Conservation (phyloP, 2,797 vertebrate genomes). For the Graptemys geographica region DNA sequence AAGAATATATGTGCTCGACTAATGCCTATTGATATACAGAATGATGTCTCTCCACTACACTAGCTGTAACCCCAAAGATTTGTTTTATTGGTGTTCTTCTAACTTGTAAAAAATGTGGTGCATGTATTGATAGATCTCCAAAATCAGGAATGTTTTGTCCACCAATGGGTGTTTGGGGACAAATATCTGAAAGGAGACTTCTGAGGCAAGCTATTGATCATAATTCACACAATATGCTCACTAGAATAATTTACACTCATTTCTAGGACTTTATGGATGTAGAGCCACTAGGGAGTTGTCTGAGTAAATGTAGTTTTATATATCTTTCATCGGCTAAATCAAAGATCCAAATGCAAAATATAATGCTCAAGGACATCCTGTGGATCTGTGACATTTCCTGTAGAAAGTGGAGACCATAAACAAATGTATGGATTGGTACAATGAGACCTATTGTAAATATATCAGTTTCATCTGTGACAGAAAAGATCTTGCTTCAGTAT, state of each 20-base stretch:
- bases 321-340: constrained; percentile 61
- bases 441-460: constrained; percentile 28
- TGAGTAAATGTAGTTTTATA: constrained; percentile 39
- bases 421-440: constrained; percentile 33
- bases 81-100: background rate
- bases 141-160: background rate
- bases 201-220: background rate
- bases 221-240: constrained; percentile 29
- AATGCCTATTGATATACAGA: background rate
- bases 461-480: constrained; percentile 24
- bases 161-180: background rate
- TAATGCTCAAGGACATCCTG: constrained; percentile 65
- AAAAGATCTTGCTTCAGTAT: constrained; percentile 3
- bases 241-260: background rate
- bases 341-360: constrained; percentile 58
- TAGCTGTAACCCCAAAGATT: background rate
- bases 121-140: background rate
- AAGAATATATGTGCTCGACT: background rate
- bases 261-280: background rate
- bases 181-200: background rate
- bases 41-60: background rate
- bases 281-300: constrained; percentile 1
- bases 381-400: constrained; percentile 63
- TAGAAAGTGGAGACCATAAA: constrained; percentile 55
- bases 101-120: background rate